Evolutionary conservation across 2,888 invertebrate species (phyloP).

Genomic region (Schrankia costaestrigalis): DNA sequence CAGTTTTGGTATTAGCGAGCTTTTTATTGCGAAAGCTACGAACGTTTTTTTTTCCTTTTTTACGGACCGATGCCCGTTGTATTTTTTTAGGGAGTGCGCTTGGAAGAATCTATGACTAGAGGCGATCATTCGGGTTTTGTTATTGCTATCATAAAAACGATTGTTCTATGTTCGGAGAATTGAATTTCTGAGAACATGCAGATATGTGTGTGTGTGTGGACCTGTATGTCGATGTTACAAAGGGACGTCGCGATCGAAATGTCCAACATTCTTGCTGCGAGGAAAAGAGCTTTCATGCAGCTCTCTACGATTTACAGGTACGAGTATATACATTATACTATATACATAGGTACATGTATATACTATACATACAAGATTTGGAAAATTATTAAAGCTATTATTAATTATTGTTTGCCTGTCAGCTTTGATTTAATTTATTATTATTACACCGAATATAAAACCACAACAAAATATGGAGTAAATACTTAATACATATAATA

Average conservation of each 20-base stretch:
- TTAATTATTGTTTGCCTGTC: too few species aligned
- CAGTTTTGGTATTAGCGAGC: conserved; percentile 54
- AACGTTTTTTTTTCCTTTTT: conserved; percentile 33
- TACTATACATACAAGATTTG: too few species aligned
- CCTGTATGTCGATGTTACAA: conserved; percentile 20
- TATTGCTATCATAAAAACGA: conserved; percentile 27
- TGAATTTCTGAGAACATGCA: conserved; percentile 22
- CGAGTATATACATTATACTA: too few species aligned
- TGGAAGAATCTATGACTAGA: conserved; percentile 22
- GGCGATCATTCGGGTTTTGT: conserved; percentile 33
- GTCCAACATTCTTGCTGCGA: conserved; percentile 7
- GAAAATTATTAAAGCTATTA: too few species aligned
- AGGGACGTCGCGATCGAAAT: conserved; percentile 12
- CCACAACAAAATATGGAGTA: too few species aligned
- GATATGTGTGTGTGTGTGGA: conserved; percentile 2
- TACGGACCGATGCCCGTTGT: conserved; percentile 32
- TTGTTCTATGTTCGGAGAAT: conserved; percentile 20
- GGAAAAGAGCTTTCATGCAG: neutral
- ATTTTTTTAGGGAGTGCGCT: conserved; percentile 28
- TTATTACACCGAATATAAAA: too few species aligned
- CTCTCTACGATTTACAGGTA: too few species aligned
- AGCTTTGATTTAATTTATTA: too few species aligned
- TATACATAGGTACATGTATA: too few species aligned
- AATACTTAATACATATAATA: too few species aligned
- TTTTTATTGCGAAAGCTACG: conserved; percentile 44